phyloP scores from a whole-genome alignment of 1,140 invertebrate species.

The Caenorhabditis tropicalis region DNA sequence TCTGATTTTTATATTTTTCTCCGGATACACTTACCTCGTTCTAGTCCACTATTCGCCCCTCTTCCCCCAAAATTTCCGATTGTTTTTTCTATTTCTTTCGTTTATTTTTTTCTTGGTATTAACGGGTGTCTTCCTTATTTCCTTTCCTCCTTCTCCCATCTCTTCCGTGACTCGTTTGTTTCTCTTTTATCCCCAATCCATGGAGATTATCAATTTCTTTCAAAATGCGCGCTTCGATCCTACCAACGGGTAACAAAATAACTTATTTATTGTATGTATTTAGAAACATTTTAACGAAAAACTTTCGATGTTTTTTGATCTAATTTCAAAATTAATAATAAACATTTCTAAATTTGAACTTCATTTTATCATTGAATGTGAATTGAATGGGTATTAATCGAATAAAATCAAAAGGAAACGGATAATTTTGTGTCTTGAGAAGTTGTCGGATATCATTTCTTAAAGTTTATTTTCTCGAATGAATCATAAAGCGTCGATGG shows the following conservation, averaged over 20 bases:
- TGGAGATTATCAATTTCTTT: conserved; percentile 35
- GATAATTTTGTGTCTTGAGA: no score
- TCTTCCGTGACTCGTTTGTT: conserved; percentile 30
- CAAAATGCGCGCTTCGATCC: conserved; percentile 26
- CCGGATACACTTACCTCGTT: background rate
- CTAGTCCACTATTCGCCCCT: conserved; percentile 3
- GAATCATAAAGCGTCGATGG: no score
- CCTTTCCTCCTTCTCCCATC: background rate
- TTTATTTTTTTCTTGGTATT: background rate
- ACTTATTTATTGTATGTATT: background rate
- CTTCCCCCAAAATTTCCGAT: background rate
- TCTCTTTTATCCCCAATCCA: no score
- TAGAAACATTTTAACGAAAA: background rate
- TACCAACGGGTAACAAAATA: conserved; percentile 14
- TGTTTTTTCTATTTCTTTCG: background rate
- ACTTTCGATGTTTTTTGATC: background rate
- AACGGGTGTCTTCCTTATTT: background rate
- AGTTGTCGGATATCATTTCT: no score
- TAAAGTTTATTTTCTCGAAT: no score
- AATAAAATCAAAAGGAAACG: no score
- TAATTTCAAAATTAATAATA: background rate
- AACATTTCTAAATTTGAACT: background rate
- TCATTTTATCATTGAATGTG: no score
- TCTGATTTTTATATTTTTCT: background rate
- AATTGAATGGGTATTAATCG: no score